phyloP scores from a whole-genome alignment of 2,797 vertebrate species.

The Etheostoma nigrum region DNA sequence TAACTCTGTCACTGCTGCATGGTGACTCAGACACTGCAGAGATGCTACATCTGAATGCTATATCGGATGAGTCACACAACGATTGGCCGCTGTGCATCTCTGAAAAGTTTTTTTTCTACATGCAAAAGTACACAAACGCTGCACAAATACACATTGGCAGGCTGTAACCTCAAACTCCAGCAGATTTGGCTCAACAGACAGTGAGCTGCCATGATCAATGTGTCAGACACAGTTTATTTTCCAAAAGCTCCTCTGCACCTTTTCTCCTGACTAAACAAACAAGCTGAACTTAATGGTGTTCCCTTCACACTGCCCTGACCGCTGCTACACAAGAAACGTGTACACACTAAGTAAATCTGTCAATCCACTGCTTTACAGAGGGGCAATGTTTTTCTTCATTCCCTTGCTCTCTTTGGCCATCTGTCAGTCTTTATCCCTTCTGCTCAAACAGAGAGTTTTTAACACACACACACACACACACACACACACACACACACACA shows the following conservation, averaged over 20 bases:
- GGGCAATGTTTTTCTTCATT: slow-evolving; percentile 51
- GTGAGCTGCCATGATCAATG: slow-evolving; percentile 39
- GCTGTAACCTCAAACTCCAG: slow-evolving; percentile 22
- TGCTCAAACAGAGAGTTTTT: slow-evolving; percentile 50
- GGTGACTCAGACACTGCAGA: slow-evolving; percentile 86
- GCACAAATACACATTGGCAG: slow-evolving; percentile 7
- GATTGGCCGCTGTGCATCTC: slow-evolving; percentile 44
- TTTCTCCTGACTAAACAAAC: slow-evolving; percentile 53
- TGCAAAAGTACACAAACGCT: slow-evolving; percentile 14
- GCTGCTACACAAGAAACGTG: slow-evolving; percentile 36
- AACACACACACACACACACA: slow-evolving; percentile 14
- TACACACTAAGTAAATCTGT: slow-evolving; percentile 58
- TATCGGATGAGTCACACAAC: slow-evolving; percentile 78
- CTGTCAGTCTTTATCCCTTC: slow-evolving; percentile 64
- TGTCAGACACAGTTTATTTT: slow-evolving; percentile 44
- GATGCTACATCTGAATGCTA: slow-evolving; percentile 75
- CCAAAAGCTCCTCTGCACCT: slow-evolving; percentile 37
- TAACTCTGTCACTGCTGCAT: slow-evolving; percentile 77
- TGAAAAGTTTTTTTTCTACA: slow-evolving; percentile 40
- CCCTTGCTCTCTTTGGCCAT: slow-evolving; percentile 57
- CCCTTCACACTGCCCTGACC: slow-evolving; percentile 59
- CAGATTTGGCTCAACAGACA: slow-evolving; percentile 15
- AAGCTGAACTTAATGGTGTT: slow-evolving; percentile 62
- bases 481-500: background rate
- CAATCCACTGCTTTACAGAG: slow-evolving; percentile 64